Conservation (phyloP, 2,797 vertebrate genomes). For the Rhadinocentrus ornatus region DNA sequence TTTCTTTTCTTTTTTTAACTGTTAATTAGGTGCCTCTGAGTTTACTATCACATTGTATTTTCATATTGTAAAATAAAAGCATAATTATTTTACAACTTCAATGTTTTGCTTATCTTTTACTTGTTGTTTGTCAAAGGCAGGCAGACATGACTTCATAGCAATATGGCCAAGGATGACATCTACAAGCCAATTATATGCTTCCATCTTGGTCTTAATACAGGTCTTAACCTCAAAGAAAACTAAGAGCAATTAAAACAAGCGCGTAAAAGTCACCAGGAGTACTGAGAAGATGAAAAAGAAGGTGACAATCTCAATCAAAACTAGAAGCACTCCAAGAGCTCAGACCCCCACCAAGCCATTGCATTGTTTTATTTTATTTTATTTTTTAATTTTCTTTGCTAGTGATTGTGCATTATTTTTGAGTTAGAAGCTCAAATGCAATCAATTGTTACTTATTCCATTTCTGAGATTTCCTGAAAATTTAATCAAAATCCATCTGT, state of each 20-base stretch:
- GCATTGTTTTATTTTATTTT: too few species aligned
- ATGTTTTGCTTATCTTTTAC: background rate
- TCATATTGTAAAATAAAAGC: background rate
- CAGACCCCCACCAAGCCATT: too few species aligned
- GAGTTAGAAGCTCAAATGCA: too few species aligned
- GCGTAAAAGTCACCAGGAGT: background rate
- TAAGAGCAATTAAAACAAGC: background rate
- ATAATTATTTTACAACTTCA: background rate
- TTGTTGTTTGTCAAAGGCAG: background rate
- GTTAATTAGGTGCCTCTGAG: conserved; percentile 5
- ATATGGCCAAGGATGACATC: background rate
- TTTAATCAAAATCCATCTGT: too few species aligned
- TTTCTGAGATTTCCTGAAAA: too few species aligned
- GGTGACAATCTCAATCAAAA: background rate
- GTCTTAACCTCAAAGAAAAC: background rate
- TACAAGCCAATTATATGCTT: background rate
- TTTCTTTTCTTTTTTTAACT: background rate
- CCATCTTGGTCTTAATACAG: background rate
- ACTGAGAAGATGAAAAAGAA: background rate
- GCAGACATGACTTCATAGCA: background rate
- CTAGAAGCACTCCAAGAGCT: too few species aligned
- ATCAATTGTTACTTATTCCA: too few species aligned
- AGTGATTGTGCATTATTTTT: too few species aligned
- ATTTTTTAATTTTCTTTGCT: too few species aligned
- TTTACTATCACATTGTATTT: conserved; percentile 7